phyloP scores from a whole-genome alignment of 2,888 invertebrate genomes.

The Phorcus lineatus region DNA sequence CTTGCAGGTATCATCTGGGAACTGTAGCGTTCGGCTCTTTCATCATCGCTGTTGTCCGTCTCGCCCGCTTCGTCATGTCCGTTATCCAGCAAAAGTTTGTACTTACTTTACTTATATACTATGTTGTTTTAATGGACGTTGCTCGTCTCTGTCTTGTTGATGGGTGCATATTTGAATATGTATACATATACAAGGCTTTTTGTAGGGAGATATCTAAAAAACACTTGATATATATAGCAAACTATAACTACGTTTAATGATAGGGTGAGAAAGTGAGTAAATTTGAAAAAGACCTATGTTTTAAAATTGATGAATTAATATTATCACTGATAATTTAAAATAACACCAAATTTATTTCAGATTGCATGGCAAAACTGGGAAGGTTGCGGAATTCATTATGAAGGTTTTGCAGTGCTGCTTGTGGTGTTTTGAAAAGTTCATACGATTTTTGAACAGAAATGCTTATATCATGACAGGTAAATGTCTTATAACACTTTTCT shows the following conservation, averaged over 20 bases:
- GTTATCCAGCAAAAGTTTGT: conserved; percentile 75
- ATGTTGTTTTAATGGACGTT: too few species aligned
- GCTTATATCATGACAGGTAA: conserved; percentile 90
- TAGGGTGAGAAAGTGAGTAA: too few species aligned
- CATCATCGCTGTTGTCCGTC: conserved; percentile 73
- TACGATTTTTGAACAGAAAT: conserved; percentile 92
- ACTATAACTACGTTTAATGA: too few species aligned
- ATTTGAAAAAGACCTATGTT: too few species aligned
- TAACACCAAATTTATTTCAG: conserved; percentile 41
- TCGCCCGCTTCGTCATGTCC: conserved; percentile 74
- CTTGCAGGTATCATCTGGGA: conserved; percentile 72
- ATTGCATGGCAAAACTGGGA: conserved; percentile 48
- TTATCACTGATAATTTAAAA: neutral
- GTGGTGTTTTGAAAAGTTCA: conserved; percentile 90
- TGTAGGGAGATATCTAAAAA: too few species aligned
- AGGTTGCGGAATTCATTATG: conserved; percentile 57
- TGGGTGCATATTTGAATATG: too few species aligned
- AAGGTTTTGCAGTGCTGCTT: conserved; percentile 87
- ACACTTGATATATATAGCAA: too few species aligned
- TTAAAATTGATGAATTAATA: too few species aligned
- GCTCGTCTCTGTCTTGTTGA: too few species aligned
- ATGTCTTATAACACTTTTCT: too few species aligned
- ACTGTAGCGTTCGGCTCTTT: conserved; percentile 76
- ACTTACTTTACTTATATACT: neutral
- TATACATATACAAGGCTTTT: too few species aligned